Percentiles rank a stretch among this genome's conserved stretches.
phyloP scores from a whole-genome alignment of 1,140 invertebrate genomes.

The Mactra quadrangularis region DNA sequence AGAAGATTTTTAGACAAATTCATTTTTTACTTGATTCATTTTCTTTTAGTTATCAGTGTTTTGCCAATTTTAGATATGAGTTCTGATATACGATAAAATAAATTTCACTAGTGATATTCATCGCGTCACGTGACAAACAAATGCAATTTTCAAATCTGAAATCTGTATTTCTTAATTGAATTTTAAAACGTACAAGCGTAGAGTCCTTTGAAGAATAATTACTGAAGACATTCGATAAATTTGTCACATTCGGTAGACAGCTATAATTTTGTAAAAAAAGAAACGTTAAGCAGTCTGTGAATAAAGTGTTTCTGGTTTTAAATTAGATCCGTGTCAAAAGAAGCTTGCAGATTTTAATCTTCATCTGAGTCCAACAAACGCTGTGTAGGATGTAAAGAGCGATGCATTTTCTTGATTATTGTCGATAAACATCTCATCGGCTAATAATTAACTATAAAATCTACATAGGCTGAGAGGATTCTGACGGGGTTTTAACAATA shows the following conservation, averaged over 20 bases:
- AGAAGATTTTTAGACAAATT: slow-evolving; percentile 7
- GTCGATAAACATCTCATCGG: slow-evolving; percentile 41
- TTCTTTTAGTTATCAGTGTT: neutral
- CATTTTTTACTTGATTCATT: slow-evolving; percentile 1
- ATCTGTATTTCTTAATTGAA: slow-evolving; percentile 52
- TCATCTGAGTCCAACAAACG: slow-evolving; percentile 49
- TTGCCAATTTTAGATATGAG: slow-evolving; percentile 30
- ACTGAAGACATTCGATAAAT: slow-evolving; percentile 57
- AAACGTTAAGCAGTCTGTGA: slow-evolving; percentile 44
- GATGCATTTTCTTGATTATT: slow-evolving; percentile 57
- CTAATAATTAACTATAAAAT: slow-evolving; percentile 64
- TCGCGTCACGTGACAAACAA: slow-evolving; percentile 43
- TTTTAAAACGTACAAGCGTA: slow-evolving; percentile 8
- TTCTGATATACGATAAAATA: slow-evolving; percentile 37
- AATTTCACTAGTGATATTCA: slow-evolving; percentile 34
- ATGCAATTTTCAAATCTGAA: slow-evolving; percentile 36
- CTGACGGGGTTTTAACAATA: slow-evolving; percentile 34
- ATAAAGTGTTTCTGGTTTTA: slow-evolving; percentile 48
- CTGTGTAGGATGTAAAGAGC: slow-evolving; percentile 23
- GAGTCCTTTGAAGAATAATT: slow-evolving; percentile 56
- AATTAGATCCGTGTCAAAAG: slow-evolving; percentile 49
- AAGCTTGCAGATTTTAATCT: slow-evolving; percentile 53
- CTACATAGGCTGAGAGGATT: slow-evolving; percentile 62
- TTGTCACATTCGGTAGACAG: slow-evolving; percentile 45
- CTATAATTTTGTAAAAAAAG: slow-evolving; percentile 50